Evolutionary conservation across 2,888 invertebrate genomes (phyloP).

Genomic region (Tipula vernalis): DNA sequence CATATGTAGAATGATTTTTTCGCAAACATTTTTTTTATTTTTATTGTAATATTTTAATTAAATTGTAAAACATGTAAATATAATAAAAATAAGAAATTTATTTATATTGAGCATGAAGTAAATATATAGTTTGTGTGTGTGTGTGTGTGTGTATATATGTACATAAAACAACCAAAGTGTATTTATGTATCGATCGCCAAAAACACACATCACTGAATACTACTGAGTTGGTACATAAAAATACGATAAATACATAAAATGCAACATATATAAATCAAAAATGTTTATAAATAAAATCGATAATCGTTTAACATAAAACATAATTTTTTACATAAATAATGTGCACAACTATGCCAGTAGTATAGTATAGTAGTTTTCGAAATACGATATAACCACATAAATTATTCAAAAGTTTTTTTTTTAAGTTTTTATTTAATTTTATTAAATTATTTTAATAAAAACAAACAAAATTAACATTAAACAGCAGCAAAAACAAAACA

Average conservation of each 20-base stretch:
- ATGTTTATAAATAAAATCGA: not conserved
- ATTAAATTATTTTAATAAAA: not conserved
- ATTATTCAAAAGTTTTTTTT: not conserved
- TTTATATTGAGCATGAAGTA: not conserved
- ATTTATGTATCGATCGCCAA: not conserved
- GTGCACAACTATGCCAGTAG: not conserved
- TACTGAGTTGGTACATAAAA: not conserved
- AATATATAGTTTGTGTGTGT: not conserved
- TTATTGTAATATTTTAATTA: not conserved
- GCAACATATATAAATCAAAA: not conserved
- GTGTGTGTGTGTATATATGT: no score
- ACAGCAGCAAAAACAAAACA: not conserved
- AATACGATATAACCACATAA: not conserved
- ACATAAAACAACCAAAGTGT: no score
- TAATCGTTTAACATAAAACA: not conserved
- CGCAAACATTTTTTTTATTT: not conserved
- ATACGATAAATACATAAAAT: not conserved
- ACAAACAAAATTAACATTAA: conserved; percentile 4
- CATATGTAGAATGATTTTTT: not conserved
- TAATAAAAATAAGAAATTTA: not conserved
- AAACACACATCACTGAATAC: not conserved
- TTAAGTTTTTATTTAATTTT: not conserved
- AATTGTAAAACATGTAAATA: not conserved
- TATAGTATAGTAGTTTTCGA: not conserved
- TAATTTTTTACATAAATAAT: not conserved